Conservation (phyloP, 1,140 invertebrate genomes). For the Panulirus ornatus region DNA sequence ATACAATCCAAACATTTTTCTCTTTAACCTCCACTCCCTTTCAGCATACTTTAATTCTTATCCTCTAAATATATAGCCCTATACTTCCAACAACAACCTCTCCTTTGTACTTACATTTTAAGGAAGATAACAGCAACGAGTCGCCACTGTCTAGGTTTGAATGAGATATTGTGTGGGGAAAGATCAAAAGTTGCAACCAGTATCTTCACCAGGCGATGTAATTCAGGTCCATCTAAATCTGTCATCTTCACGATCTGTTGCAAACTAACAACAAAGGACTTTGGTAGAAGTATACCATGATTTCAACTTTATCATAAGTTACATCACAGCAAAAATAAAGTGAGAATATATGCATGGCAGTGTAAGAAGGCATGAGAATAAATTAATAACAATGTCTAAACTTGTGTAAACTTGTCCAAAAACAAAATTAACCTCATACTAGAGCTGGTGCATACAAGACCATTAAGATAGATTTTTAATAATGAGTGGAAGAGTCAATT, state of each 20-base stretch:
- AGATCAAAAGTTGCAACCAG: conserved; percentile 42
- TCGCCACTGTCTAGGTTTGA: conserved; percentile 45
- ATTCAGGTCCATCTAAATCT: not conserved
- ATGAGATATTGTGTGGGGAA: conserved; percentile 38
- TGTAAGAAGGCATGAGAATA: too few relatives aligned
- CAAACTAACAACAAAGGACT: not conserved
- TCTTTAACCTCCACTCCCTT: not conserved
- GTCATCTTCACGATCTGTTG: conserved; percentile 23
- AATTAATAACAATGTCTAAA: too few relatives aligned
- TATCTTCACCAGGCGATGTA: not conserved
- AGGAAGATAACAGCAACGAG: conserved; percentile 26
- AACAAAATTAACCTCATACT: too few relatives aligned
- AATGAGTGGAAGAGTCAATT: too few relatives aligned
- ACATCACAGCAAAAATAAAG: too few relatives aligned
- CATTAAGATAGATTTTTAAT: too few relatives aligned
- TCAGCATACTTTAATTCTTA: not conserved
- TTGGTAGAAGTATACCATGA: not conserved
- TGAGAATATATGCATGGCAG: too few relatives aligned
- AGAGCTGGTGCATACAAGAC: too few relatives aligned
- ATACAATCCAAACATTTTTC: too few relatives aligned
- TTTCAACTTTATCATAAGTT: not conserved
- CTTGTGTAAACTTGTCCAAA: too few relatives aligned
- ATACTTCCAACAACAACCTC: not conserved
- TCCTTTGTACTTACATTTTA: conserved; percentile 35
- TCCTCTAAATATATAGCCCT: not conserved